These are phyloP conservation scores for Lagopus leucura DNA, from an alignment of 2,113 vertebrate species.

Conservation along the genomic window DNA sequence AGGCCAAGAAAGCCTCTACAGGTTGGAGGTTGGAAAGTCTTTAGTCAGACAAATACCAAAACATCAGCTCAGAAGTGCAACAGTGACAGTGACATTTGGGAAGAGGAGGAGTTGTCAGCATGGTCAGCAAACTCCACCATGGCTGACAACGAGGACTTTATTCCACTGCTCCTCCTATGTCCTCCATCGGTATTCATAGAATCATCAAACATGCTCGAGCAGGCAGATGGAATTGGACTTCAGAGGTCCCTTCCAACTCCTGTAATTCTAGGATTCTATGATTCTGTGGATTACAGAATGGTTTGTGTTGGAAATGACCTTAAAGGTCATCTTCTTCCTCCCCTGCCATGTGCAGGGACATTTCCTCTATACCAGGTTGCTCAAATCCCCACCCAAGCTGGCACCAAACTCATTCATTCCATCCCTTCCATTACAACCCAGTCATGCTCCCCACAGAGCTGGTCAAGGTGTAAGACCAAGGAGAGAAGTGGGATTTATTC, in stretches of 20 bases:
- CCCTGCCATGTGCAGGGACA: no score
- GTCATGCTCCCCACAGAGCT: not conserved
- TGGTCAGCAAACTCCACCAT: not conserved
- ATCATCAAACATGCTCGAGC: no score
- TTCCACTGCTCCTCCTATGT: not conserved
- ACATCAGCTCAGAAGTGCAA: not conserved
- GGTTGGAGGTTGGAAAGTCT: not conserved
- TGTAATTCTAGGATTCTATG: no score
- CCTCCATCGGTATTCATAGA: not conserved
- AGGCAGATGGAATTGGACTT: no score
- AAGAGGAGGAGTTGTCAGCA: not conserved
- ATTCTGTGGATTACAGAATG: no score
- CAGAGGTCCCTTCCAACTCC: no score
- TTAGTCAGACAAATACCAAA: not conserved
- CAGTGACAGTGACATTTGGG: not conserved
- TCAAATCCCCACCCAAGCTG: no score
- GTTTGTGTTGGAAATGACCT: no score
- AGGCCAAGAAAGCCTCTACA: not conserved
- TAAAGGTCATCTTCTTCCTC: no score
- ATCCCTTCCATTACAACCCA: no score
- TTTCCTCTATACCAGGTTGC: no score
- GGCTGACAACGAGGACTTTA: not conserved
- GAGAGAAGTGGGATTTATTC: not conserved
- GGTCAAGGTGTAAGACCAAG: not conserved
- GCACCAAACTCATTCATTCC: no score